These are phyloP conservation scores for Neoscelio sp. DNA, from an alignment of 2,888 invertebrate species.

Conservation along the genomic window DNA sequence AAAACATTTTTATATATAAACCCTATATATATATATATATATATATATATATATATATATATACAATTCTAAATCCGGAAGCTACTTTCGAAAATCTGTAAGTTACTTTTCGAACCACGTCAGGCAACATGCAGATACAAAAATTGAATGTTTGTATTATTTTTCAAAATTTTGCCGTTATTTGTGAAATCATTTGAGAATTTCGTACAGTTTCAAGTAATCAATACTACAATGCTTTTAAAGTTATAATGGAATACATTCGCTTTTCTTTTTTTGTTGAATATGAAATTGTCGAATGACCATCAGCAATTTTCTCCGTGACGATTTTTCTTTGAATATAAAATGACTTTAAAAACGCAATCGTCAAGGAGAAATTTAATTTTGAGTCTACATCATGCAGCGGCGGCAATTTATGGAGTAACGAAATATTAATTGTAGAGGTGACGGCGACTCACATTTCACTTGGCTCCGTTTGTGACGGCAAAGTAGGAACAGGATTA, in stretches of 20 bases:
- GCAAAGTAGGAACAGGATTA: slow-evolving; percentile 94
- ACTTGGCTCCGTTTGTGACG: slow-evolving; percentile 91
- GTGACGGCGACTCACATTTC: slow-evolving; percentile 88
- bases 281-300: too few species aligned
- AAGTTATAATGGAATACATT: too few species aligned
- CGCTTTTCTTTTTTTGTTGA: too few species aligned
- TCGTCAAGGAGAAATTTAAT: slow-evolving; percentile 9
- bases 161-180: too few species aligned
- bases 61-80: slow-evolving; percentile 4
- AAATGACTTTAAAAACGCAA: background rate
- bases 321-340: background rate
- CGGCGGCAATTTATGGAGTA: slow-evolving; percentile 40
- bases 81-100: slow-evolving; percentile 19
- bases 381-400: slow-evolving; percentile 42
- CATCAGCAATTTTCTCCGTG: too few species aligned
- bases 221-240: too few species aligned
- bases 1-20: too few species aligned
- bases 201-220: too few species aligned
- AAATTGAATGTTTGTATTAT: too few species aligned
- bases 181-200: too few species aligned
- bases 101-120: slow-evolving; percentile 40
- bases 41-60: background rate
- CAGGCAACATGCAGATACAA: slow-evolving; percentile 43
- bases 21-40: background rate
- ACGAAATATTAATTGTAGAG: slow-evolving; percentile 15